These are phyloP conservation scores for Cygnus atratus DNA, from an alignment of 2,113 vertebrate species.

Conservation along the genomic window DNA sequence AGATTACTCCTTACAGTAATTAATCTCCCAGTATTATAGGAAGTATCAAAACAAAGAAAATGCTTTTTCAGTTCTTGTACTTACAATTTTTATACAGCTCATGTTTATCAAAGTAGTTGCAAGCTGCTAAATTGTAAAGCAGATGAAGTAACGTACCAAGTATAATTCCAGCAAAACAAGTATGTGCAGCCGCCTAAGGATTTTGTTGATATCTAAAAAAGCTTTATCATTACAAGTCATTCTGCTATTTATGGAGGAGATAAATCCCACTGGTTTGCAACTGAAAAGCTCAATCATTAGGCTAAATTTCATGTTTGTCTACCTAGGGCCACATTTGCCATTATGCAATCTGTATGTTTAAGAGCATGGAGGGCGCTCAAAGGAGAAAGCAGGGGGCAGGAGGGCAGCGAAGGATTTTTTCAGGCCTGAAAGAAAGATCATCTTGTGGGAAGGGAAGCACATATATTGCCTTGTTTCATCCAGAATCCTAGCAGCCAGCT, in stretches of 20 bases:
- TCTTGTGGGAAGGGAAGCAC: background rate
- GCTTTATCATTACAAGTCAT: background rate
- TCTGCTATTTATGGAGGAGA: background rate
- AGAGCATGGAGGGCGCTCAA: fast-evolving
- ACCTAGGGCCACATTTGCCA: background rate
- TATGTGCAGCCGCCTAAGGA: background rate
- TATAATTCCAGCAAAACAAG: background rate
- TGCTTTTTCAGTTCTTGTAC: background rate
- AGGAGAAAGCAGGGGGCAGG: background rate
- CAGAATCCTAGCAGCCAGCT: conserved; percentile 19
- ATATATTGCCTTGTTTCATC: background rate
- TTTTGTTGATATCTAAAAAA: background rate
- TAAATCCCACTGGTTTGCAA: background rate
- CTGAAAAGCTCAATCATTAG: background rate
- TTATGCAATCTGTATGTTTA: background rate
- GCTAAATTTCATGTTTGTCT: conserved; percentile 19
- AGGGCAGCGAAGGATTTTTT: background rate
- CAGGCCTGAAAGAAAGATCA: background rate
- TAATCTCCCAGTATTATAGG: background rate
- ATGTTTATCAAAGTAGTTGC: background rate
- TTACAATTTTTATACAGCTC: background rate
- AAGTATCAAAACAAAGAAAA: background rate
- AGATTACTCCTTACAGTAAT: conserved; percentile 20
- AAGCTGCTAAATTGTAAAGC: background rate
- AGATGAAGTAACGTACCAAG: background rate